A percentile compares a stretch with the other conserved stretches of the same genome.
Conservation (phyloP, 2,888 invertebrate genomes). For the Erebia aethiops region DNA sequence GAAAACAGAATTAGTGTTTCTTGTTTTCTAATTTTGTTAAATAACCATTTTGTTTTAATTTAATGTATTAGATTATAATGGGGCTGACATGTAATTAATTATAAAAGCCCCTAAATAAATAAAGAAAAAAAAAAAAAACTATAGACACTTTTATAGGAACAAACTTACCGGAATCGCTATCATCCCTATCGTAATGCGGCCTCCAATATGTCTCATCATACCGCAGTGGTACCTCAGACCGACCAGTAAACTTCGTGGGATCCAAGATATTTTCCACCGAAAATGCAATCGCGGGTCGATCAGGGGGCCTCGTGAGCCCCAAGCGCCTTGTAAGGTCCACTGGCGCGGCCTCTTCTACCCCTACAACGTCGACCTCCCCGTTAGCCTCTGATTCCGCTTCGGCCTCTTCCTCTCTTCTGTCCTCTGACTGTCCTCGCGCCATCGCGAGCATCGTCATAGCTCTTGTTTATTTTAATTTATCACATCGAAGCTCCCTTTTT, state of each 20-base stretch:
- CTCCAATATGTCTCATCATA: constrained; percentile 84
- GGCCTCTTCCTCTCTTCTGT: constrained; percentile 65
- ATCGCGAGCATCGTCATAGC: constrained; percentile 82
- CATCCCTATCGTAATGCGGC: constrained; percentile 81
- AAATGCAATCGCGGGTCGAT: constrained; percentile 87
- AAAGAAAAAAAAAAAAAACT: too few relatives aligned
- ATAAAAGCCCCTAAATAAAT: too few relatives aligned
- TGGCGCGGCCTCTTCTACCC: constrained; percentile 77
- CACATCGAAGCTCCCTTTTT: constrained; percentile 33
- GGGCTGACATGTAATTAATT: too few relatives aligned
- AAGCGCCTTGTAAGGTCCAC: constrained; percentile 78
- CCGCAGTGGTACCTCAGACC: constrained; percentile 78
- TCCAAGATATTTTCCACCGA: constrained; percentile 96
- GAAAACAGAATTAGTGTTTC: too few relatives aligned
- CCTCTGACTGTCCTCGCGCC: constrained; percentile 73
- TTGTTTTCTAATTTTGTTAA: too few relatives aligned
- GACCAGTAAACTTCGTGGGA: constrained; percentile 94
- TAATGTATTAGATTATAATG: too few relatives aligned
- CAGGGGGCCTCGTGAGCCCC: constrained; percentile 82
- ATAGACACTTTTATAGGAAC: neutral
- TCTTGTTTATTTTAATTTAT: constrained; percentile 40
- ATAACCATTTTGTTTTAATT: too few relatives aligned
- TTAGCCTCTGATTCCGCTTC: constrained; percentile 68
- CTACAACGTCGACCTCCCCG: constrained; percentile 75
- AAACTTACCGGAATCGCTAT: constrained; percentile 82